A percentile compares a stretch with the other conserved stretches of the same genome.
Conservation (phyloP, 2,888 invertebrate species). For the Reticulitermes lucifugus region DNA sequence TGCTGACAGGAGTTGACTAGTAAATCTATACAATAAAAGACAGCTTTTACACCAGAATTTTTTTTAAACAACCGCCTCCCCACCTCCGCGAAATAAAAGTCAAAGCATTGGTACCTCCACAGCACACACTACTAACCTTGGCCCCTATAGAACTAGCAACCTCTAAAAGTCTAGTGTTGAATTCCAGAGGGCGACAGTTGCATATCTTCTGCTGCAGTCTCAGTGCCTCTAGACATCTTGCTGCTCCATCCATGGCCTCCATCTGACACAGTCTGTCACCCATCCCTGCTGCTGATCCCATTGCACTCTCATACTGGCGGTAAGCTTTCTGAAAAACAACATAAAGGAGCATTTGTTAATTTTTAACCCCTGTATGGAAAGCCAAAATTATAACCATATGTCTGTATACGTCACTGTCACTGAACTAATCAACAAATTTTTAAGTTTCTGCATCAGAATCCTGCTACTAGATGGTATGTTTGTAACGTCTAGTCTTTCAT, state of each 20-base stretch:
- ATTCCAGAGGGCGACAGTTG: slow-evolving; percentile 87
- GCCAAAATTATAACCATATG: too few species aligned
- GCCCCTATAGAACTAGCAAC: slow-evolving; percentile 89
- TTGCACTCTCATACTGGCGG: slow-evolving; percentile 87
- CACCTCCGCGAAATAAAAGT: too few species aligned
- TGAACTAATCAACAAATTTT: too few species aligned
- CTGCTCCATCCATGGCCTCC: slow-evolving; percentile 92
- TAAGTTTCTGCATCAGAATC: too few species aligned
- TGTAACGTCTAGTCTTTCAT: too few species aligned
- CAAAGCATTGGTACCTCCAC: not conserved
- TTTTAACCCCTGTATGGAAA: too few species aligned
- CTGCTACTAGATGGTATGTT: too few species aligned
- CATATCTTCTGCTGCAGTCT: slow-evolving; percentile 83
- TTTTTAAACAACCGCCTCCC: too few species aligned
- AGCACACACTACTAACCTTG: slow-evolving; percentile 70
- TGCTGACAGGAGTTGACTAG: too few species aligned
- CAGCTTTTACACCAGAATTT: too few species aligned
- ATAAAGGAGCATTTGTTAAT: not conserved
- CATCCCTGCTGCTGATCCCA: slow-evolving; percentile 81
- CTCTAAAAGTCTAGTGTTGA: slow-evolving; percentile 84
- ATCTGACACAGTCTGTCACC: slow-evolving; percentile 89
- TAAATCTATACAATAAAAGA: too few species aligned
- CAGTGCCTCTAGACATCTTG: slow-evolving; percentile 81
- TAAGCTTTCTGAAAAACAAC: slow-evolving; percentile 69
- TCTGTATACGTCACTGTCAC: too few species aligned